Evolutionary conservation across 1,140 invertebrate genomes (phyloP).

Genomic region (Bombyx mori): DNA sequence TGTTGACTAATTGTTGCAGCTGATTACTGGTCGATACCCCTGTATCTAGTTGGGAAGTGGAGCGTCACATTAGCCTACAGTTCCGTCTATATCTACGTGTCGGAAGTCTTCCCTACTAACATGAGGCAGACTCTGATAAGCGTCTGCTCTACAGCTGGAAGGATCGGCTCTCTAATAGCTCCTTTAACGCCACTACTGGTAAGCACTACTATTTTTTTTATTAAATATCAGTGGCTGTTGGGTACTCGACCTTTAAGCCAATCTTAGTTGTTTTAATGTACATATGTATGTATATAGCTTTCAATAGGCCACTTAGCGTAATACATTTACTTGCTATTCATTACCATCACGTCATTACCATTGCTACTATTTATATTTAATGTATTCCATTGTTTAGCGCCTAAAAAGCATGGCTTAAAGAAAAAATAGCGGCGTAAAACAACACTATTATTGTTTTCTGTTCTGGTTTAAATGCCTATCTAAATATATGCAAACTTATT

Average conservation of each 20-base stretch:
- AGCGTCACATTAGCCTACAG: conserved; percentile 75
- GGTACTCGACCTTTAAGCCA: not conserved
- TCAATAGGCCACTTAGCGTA: too few species aligned
- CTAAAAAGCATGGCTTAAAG: too few species aligned
- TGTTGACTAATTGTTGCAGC: conserved; percentile 23
- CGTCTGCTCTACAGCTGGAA: conserved; percentile 78
- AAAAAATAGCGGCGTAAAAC: not conserved
- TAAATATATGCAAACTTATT: too few species aligned
- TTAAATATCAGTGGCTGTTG: not conserved
- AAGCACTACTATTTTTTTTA: conserved; percentile 9
- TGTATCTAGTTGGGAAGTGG: conserved; percentile 78
- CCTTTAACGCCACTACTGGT: conserved; percentile 75
- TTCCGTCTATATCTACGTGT: conserved; percentile 78
- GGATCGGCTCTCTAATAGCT: conserved; percentile 78
- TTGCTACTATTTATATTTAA: too few species aligned
- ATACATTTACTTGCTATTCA: too few species aligned
- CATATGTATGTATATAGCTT: too few species aligned
- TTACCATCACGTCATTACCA: too few species aligned
- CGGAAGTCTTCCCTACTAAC: conserved; percentile 80
- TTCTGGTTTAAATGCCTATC: too few species aligned
- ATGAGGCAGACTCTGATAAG: conserved; percentile 76
- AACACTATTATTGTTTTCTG: too few species aligned
- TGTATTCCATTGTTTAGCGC: too few species aligned
- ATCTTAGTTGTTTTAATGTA: not conserved
- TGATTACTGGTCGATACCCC: conserved; percentile 47